phyloP scores from a whole-genome alignment of 2,113 vertebrate genomes.

The Gavialis gangeticus region DNA sequence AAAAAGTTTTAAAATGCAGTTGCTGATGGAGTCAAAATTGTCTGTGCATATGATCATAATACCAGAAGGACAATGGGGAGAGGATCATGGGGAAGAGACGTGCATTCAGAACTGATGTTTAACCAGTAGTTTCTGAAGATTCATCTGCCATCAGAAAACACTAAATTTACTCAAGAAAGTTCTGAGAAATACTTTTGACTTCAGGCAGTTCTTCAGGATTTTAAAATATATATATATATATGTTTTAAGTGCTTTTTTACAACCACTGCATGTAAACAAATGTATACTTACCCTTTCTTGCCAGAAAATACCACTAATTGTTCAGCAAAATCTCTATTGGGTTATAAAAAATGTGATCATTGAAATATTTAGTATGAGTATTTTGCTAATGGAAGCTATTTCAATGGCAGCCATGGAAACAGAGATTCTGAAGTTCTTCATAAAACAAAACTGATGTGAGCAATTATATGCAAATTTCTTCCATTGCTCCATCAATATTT shows the following conservation, averaged over 20 bases:
- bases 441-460: background rate
- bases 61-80: background rate
- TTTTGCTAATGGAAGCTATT: background rate
- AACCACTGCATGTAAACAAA: background rate
- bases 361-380: background rate
- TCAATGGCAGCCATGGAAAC: background rate
- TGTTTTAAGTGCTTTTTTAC: background rate
- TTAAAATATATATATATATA: background rate
- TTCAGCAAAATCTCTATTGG: background rate
- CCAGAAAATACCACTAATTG: background rate
- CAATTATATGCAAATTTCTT: background rate
- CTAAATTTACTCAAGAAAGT: background rate
- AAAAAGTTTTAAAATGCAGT: background rate
- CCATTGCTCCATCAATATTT: background rate
- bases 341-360: background rate
- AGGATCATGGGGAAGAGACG: background rate
- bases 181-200: background rate
- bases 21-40: background rate
- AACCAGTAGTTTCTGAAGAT: background rate
- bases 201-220: background rate
- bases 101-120: background rate
- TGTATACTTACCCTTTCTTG: background rate
- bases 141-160: background rate
- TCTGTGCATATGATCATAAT: background rate
- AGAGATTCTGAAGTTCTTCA: background rate